Conservation (phyloP, 2,113 vertebrate species). For the Cheirogaleus medius region DNA sequence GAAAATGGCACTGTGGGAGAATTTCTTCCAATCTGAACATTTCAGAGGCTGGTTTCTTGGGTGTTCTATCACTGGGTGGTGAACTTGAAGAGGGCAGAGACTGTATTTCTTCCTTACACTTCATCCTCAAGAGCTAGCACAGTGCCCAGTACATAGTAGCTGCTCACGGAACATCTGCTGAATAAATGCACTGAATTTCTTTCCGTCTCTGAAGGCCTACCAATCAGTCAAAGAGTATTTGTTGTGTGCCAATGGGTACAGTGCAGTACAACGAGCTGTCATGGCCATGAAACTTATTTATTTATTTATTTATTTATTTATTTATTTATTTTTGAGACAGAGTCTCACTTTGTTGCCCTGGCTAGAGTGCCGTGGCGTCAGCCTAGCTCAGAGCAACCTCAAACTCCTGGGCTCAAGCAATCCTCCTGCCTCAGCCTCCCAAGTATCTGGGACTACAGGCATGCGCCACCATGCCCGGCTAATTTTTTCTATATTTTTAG, state of each 20-base stretch:
- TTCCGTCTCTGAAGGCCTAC: not conserved
- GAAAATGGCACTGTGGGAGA: not conserved
- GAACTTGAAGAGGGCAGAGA: not conserved
- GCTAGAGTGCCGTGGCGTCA: no score
- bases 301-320: no score
- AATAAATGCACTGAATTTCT: not conserved
- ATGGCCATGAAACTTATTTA: not conserved
- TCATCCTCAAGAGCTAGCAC: not conserved
- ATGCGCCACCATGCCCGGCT: no score
- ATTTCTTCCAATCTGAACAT: not conserved
- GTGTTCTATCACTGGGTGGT: not conserved
- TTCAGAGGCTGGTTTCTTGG: not conserved
- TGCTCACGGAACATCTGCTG: not conserved
- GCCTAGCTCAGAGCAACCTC: no score
- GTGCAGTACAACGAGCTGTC: not conserved
- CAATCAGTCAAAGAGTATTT: not conserved
- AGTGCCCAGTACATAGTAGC: not conserved
- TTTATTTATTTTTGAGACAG: no score
- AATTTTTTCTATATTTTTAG: no score
- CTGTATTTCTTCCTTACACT: not conserved
- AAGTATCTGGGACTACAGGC: no score
- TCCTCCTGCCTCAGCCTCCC: no score
- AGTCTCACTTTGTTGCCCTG: no score
- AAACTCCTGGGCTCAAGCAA: no score
- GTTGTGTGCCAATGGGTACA: not conserved